Evolutionary conservation across 1,140 invertebrate genomes (phyloP), one percentile per base, ranked within the genome.

Genomic region (Ceratitis capitata): DNA sequence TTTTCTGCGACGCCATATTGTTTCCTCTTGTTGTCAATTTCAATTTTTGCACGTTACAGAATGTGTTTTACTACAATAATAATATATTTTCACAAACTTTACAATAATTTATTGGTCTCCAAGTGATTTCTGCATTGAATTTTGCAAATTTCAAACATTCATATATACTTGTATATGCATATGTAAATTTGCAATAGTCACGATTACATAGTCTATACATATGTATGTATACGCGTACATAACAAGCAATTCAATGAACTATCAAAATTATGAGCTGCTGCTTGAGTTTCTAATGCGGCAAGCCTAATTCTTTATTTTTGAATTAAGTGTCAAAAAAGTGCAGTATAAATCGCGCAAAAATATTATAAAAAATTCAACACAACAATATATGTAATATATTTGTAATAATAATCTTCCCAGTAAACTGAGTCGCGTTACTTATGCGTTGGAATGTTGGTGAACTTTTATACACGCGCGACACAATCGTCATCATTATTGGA

Each of bases 191-290:
- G 7, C 39, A 78, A 78, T 78, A 45, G 69, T 78, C 61, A 69
- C 61, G 61, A 39, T 78, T 78, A 78, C n/a, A n/a, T n/a, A n/a
- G n/a, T n/a, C n/a, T n/a, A n/a, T n/a, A n/a, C n/a, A n/a, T n/a
- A n/a, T n/a, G n/a, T n/a, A n/a, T n/a, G n/a, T n/a, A n/a, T n/a
- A n/a, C n/a, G n/a, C n/a, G n/a, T n/a, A n/a, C n/a, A n/a, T n/a
- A n/a, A n/a, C 69, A 42, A 78, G 39, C 42, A 78, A 78, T 78
- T 78, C 69, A 78, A 78, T 78, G 45, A 78, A 74, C 16, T 45
- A 9, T 23, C 39, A 35, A 78, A 78, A 4, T 78, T 12, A 39
- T n/a, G 35, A 42, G 42, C 39, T 45, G 42, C 39, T 45, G 69
- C 42, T 23, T 78, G 39, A 35, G 39, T 78, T 39, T 78, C 69